These are phyloP conservation scores for Perodicticus potto DNA, from an alignment of 2,797 vertebrate species.

Conservation along the genomic window DNA sequence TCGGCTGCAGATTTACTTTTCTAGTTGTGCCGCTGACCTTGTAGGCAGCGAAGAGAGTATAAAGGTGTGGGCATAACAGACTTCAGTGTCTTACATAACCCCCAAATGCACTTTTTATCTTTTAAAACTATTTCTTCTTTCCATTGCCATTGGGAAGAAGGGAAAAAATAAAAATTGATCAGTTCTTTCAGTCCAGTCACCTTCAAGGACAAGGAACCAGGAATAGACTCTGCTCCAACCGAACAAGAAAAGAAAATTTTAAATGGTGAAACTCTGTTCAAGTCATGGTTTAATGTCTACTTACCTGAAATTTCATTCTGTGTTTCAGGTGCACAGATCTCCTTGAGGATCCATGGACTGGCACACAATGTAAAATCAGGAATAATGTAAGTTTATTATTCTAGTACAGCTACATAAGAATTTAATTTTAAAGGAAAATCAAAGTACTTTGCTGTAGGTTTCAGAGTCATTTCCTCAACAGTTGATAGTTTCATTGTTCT, in stretches of 20 bases:
- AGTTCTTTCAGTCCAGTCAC: constrained; percentile 25
- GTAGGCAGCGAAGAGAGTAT: background rate
- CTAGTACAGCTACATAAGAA: background rate
- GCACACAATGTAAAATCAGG: constrained; percentile 90
- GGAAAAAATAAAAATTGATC: constrained; percentile 72
- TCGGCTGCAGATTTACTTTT: background rate
- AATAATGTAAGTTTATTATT: constrained; percentile 89
- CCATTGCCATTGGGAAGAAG: background rate
- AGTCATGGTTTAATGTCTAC: background rate
- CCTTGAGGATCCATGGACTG: constrained; percentile 88
- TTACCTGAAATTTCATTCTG: constrained; percentile 63
- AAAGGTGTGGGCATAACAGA: background rate
- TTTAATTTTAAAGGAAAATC: background rate
- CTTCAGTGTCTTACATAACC: background rate
- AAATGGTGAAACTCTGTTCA: background rate
- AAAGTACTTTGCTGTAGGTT: background rate
- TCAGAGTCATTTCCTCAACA: background rate
- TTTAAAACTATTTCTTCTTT: constrained; percentile 39
- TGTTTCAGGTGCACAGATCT: constrained; percentile 91
- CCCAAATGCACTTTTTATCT: background rate
- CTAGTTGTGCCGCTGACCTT: background rate
- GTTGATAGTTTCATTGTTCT: background rate
- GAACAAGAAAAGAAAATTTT: background rate
- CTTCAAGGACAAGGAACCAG: constrained; percentile 57
- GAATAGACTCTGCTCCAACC: background rate